A percentile compares a stretch with the other conserved stretches of the same genome.
Evolutionary conservation across 2,113 vertebrate species (phyloP).

Genomic region (Sander vitreus): DNA sequence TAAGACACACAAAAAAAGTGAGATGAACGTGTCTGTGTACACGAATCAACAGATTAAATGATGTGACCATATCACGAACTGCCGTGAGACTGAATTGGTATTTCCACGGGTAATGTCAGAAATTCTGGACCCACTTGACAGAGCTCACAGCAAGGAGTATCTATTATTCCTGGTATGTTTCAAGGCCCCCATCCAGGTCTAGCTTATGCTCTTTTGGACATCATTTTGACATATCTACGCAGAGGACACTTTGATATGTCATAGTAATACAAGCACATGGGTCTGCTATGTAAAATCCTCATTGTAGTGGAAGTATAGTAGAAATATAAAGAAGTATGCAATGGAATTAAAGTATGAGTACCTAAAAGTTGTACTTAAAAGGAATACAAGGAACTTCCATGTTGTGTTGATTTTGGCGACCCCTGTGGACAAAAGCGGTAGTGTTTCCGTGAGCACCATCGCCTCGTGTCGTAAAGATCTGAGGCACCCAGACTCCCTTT

Average conservation of each 20-base stretch:
- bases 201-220: not conserved
- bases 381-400: too few relatives aligned
- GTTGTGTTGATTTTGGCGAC: too few relatives aligned
- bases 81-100: too few relatives aligned
- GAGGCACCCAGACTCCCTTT: too few relatives aligned
- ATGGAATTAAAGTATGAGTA: not conserved
- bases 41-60: too few relatives aligned
- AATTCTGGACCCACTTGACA: not conserved
- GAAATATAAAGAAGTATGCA: not conserved
- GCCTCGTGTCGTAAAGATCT: too few relatives aligned
- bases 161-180: not conserved
- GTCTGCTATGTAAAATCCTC: too few relatives aligned
- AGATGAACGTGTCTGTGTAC: too few relatives aligned
- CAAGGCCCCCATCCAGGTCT: not conserved
- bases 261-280: not conserved
- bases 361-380: not conserved
- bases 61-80: too few relatives aligned
- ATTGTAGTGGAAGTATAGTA: not conserved
- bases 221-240: not conserved
- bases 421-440: too few relatives aligned
- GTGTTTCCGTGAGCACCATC: too few relatives aligned
- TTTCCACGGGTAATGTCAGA: not conserved
- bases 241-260: not conserved
- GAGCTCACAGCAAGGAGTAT: not conserved
- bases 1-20: too few relatives aligned